Conservation (phyloP, 2,113 vertebrate genomes). For the Rhombomys opimus region DNA sequence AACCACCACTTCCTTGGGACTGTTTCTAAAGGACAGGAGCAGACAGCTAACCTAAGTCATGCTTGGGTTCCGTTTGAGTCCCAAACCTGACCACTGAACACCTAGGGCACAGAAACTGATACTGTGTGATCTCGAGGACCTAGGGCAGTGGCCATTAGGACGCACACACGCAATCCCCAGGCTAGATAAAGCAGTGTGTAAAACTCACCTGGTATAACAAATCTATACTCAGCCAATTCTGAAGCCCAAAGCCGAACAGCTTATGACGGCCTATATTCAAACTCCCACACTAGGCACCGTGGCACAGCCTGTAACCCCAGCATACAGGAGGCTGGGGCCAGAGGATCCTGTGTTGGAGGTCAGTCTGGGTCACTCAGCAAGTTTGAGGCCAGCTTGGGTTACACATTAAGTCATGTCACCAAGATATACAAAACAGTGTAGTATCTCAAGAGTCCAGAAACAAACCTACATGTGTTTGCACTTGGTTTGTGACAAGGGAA, state of each 20-base stretch:
- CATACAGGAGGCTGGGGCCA: not conserved
- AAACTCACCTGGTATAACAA: not conserved
- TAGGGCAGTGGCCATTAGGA: not conserved
- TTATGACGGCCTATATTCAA: not conserved
- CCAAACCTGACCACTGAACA: constrained; percentile 16
- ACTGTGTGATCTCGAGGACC: not conserved
- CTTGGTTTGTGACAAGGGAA: not conserved
- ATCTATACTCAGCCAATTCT: not conserved
- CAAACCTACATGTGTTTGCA: not conserved
- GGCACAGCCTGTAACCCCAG: not conserved
- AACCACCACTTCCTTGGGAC: not conserved
- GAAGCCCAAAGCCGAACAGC: not conserved
- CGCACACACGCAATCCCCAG: not conserved
- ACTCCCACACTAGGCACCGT: not conserved
- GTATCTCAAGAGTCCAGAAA: not conserved
- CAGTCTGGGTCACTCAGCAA: not conserved
- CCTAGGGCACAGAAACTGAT: not conserved
- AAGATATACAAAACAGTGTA: not conserved
- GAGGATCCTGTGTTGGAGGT: not conserved
- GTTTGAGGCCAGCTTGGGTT: not conserved
- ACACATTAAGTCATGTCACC: not conserved
- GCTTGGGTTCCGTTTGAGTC: not conserved
- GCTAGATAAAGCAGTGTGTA: not conserved
- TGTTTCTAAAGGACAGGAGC: not conserved
- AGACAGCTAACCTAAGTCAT: not conserved